Base-by-base conservation (phyloP, 2,797 vertebrate species). In the Staurois parvus region DNA sequence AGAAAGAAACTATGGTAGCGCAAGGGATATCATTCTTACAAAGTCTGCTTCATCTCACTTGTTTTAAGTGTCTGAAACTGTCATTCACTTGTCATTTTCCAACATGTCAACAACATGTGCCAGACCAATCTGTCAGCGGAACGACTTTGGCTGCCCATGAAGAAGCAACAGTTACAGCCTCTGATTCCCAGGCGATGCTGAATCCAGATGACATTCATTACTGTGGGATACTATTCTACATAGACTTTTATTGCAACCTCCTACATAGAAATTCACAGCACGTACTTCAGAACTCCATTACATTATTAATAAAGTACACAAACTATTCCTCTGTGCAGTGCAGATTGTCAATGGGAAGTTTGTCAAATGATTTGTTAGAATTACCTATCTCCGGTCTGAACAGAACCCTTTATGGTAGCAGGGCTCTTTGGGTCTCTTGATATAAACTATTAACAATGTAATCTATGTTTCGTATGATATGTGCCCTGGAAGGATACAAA, bases 51-150 rank as follows among this genome's bases (percentile, higher is more conserved):
- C 92, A 85, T 91, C 90, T 91, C 90, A 88, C 82, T 88, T 85
- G 89, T 90, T 92, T 93, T 89, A 85, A 88, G 83, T 88, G 91
- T 84, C 90, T 86, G 80, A 82, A 77, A 83, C 92, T 95, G 95
- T 94, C 95, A 95, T 90, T 95, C 95, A 95, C 68, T 94, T 96
- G 96, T 96, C 97, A 96, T 94, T 94, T 91, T 92, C 89, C 68
- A 87, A 91, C 94, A 93, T 92, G 92, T 94, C 94, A 95, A 91
- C 91, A 89, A 88, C 82, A 88, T 79, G 92, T 5, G 79, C 91
- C 91, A 91, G 92, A 93, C 93, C 93, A 89, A 91, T 92, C 95
- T 96, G 96, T 96, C 96, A 92, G 95, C 87, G 87, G 93, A 92
- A 95, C 94, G 94, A 95, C 95, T 95, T 95, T 95, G 94, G 94